Evolutionary conservation across 2,113 vertebrate genomes (phyloP), one percentile per base, ranked within the genome.

Genomic region (Paradoxurus hermaphroditus): DNA sequence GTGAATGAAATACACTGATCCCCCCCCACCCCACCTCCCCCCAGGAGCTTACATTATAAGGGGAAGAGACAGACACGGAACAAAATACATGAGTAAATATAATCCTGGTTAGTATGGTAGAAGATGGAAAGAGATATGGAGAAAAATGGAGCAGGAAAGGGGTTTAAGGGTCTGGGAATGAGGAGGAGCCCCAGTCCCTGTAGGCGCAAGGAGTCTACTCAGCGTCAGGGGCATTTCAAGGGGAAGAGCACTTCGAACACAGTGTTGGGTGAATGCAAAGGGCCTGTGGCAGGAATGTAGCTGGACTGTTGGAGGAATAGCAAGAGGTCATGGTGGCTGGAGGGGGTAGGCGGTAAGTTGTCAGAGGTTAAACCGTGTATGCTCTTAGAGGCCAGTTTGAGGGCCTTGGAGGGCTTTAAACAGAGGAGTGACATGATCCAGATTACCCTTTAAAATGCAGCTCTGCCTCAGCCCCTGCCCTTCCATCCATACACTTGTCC

Each of bases 1-100:
- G 21, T 29, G 25, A 49, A 49, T 59, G 41, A 82, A 90, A 75
- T 39, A 79, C 21, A 67, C 41, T 3, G 25, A 75, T 75, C 72
- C 72, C 13, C 1, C 0, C 36, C 68, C 23, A 1, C 34, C 8
- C n/a, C 4, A 0, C 3, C 11, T 39, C 34, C 15, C 0, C 11
- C n/a, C 31, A 19, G 27, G 46, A 79, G 7, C 29, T 46, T 12
- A 29, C 29, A 27, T 39, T 34, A 49, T 7, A 21, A 18, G 15
- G 4, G 34, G 63, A 85, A 34, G 27, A 59, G n/a, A 73, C 0
- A 73, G 65, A 31, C 63, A 23, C 0, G 0, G n/a, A 36, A 68
- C 59, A 62, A 29, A 62, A 23, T 41, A 25, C 73, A 23, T 29
- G 41, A 34, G 19, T 49, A 31, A 88, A 82, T 34, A 77, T 23